Percentiles rank a stretch among this genome's conserved stretches.
Evolutionary conservation across 2,888 invertebrate genomes (phyloP).

Genomic region (Monoplex corrugatus): DNA sequence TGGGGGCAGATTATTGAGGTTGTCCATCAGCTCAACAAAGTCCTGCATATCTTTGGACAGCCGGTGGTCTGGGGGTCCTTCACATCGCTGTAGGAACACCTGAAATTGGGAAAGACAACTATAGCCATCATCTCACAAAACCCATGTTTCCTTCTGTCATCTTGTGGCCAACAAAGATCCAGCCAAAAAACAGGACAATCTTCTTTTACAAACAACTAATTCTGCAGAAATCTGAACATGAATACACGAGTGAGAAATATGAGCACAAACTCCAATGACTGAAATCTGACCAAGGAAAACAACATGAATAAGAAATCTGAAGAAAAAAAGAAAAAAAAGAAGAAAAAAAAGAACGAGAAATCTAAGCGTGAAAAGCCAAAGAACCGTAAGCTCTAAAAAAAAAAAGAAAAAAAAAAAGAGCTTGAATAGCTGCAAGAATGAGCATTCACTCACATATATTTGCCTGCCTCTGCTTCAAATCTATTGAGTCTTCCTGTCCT

Average conservation of each 20-base stretch:
- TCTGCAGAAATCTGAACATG: no score
- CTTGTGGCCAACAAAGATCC: not conserved
- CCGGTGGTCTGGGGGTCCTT: not conserved
- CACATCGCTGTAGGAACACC: conserved; percentile 40
- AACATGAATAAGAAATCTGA: not conserved
- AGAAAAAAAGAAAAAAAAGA: not conserved
- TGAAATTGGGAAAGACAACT: not conserved
- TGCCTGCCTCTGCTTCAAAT: no score
- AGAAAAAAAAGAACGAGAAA: not conserved
- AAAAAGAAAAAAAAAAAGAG: not conserved
- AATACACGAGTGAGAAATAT: no score
- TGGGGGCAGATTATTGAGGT: conserved; percentile 41
- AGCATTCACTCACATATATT: no score
- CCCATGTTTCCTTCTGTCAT: not conserved
- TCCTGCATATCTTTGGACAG: conserved; percentile 26
- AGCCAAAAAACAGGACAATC: no score
- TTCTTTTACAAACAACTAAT: no score
- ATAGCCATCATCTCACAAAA: not conserved
- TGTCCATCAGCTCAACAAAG: conserved; percentile 37
- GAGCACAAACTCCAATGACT: no score
- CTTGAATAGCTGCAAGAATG: no score
- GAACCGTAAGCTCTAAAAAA: no score
- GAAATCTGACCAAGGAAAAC: no score
- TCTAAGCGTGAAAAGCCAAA: no score
- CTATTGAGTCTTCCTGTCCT: no score